Evolutionary conservation across 2,797 vertebrate genomes (phyloP).

Genomic region (Potorous gilbertii): DNA sequence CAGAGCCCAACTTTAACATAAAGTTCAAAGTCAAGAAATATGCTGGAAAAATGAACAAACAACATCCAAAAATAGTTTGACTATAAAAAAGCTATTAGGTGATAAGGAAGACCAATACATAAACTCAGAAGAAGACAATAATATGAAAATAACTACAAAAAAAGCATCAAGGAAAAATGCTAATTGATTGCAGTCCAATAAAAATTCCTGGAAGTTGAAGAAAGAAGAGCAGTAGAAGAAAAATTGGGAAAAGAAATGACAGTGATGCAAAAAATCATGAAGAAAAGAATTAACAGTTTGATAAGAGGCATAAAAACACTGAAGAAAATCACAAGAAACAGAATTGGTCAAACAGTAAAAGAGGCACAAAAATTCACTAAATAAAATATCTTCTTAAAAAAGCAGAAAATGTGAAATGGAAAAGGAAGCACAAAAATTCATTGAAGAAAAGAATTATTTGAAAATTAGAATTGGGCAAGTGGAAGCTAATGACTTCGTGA

Average conservation of each 20-base stretch:
- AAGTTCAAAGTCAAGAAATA: neutral
- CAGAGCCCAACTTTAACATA: neutral
- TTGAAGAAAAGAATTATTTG: no score
- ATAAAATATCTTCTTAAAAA: neutral
- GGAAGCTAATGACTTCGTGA: no score
- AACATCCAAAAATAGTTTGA: neutral
- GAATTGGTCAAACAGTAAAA: neutral
- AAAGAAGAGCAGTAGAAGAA: neutral
- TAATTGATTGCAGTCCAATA: neutral
- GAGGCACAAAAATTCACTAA: neutral
- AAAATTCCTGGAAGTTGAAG: neutral
- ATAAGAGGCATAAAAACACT: neutral
- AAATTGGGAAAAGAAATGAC: neutral
- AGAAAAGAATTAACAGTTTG: neutral
- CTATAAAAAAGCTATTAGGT: neutral
- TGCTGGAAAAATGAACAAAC: neutral
- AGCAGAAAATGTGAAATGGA: no score
- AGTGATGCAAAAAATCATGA: neutral
- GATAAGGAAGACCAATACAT: neutral
- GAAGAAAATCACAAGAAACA: neutral
- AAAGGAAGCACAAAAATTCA: no score
- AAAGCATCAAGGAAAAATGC: neutral
- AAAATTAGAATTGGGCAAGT: no score
- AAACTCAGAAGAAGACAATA: neutral
- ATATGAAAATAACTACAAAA: neutral